Base-by-base conservation (phyloP, 2,888 invertebrate genomes). In the Nezara viridula region DNA sequence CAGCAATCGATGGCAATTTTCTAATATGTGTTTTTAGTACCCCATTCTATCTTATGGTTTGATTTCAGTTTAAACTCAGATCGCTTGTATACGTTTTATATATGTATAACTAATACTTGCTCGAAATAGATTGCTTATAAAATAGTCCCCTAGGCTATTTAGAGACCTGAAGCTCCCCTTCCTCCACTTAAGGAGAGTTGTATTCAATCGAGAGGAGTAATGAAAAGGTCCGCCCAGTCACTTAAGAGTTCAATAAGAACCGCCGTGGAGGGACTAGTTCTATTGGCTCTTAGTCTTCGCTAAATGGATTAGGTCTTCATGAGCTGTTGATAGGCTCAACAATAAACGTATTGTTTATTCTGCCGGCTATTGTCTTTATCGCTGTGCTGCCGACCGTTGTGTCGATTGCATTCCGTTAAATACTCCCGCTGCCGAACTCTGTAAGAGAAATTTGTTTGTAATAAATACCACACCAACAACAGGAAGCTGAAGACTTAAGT, bases 241-340 rank as follows among this genome's bases (percentile, higher is more conserved):
- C 19, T 73, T 73, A 73, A 73, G 66, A 73, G 66, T 37, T 73
- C 32, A 73, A 73, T 73, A 73, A 73, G 66, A 73, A 73, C 32
- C 6, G 2, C 32, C 66, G 19, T 37, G 14, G 19, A 73, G 66
- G 66, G 66, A 10, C 16, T 6, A 73, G 32, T 73, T 37, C 66
- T 37, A 73, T 73, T 73, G 66, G 19, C 16, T 37, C 32, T 1
- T 21, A 73, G 32, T 73, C 37, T 19, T 37, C 19, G 2, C 14
- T 73, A 73, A 73, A 24, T 73, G 37, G 66, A 73, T 73, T 73
- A 73, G 37, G 32, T 19, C 37, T 73, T 73, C 32, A 73, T 73
- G 32, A 73, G 37, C 37, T 21, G 32, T 37, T 37, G 37, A 73
- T 73, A 73, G 66, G 66, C 66, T 73, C 37, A 2, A 73, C 32